A percentile compares a stretch with the other conserved stretches of the same genome.
Evolutionary conservation across 1,140 invertebrate species (phyloP).

Genomic region (Ceratina australensis): DNA sequence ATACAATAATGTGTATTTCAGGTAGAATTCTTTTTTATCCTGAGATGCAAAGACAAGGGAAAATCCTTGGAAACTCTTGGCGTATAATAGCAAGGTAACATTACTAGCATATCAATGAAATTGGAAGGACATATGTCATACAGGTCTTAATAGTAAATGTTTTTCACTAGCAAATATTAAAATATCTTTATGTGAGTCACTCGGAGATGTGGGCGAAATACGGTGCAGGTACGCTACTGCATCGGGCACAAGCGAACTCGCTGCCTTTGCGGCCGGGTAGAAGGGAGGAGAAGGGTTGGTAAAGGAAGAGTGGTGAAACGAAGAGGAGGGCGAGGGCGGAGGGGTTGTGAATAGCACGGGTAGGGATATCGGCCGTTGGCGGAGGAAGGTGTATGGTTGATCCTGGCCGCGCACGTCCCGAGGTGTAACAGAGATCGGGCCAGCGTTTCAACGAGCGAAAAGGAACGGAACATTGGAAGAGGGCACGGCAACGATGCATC

Average conservation of each 20-base stretch:
- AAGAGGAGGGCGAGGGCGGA: constrained; percentile 37
- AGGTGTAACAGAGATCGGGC: constrained; percentile 37
- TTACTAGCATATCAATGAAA: no score
- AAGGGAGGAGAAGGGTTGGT: constrained; percentile 40
- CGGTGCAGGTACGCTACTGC: constrained; percentile 64
- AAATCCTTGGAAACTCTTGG: no score
- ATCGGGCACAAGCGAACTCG: constrained; percentile 67
- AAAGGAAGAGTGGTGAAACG: constrained; percentile 23
- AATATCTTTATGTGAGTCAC: not conserved
- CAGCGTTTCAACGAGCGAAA: constrained; percentile 31
- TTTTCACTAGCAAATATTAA: not conserved
- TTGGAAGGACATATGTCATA: no score
- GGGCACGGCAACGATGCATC: constrained; percentile 65
- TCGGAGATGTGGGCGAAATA: not conserved
- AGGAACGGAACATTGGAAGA: constrained; percentile 36
- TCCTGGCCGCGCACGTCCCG: constrained; percentile 55
- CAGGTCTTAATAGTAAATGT: not conserved
- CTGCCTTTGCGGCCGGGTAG: constrained; percentile 62
- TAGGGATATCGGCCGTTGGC: constrained; percentile 51
- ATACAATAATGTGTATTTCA: no score
- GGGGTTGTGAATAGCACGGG: constrained; percentile 30
- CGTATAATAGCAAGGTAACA: no score
- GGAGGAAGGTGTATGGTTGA: constrained; percentile 63
- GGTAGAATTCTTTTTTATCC: no score
- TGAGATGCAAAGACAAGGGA: no score